Evolutionary conservation across 2,113 vertebrate species (phyloP), one percentile per base, ranked within the genome.

Genomic region (Benitochromis conjunctus): DNA sequence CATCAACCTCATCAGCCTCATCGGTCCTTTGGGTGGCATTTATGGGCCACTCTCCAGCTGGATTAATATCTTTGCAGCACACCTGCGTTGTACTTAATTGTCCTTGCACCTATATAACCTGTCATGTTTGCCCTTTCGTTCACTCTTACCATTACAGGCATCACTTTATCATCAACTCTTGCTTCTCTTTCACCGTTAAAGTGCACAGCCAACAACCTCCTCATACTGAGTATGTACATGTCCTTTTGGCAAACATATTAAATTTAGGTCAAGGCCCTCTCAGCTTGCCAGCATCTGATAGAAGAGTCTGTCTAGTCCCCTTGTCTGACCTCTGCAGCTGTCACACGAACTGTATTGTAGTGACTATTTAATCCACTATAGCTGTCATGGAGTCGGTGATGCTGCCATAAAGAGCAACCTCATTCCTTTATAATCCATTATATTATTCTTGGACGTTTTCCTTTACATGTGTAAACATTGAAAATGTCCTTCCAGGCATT

Each of bases 91-190:
- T 82, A 74, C 84, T 86, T 87, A 91, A 90, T 80, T 88, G 86
- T 90, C 92, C 91, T 88, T 94, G 86, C 74, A 82, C 83, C 91
- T 86, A 88, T 93, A 92, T 88, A 89, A 94, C 83, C 88, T 84
- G 82, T 81, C 86, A 93, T 91, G 55, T 82, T 87, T 87, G 80
- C 86, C 86, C 80, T 94, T 92, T 91, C 53, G 80, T 92, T 89
- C 85, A 88, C 83, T 77, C 56, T 74, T 87, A 56, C 16, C 58
- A 91, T 86, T 80, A 82, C 26, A 90, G 87, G 87, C 88, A 36
- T 66, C 55, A 29, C 76, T 69, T 93, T 82, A 88, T 93, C 87
- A 90, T 93, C 78, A 90, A 78, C 88, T 91, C 74, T 36, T 88
- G 55, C 46, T 78, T 89, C 69, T 80, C 81, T 85, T 58, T 84